Percentiles rank a stretch among this genome's conserved stretches.
Conservation (phyloP, 92 coral and sea anemone genomes). For the Parazoanthus atlanticus region DNA sequence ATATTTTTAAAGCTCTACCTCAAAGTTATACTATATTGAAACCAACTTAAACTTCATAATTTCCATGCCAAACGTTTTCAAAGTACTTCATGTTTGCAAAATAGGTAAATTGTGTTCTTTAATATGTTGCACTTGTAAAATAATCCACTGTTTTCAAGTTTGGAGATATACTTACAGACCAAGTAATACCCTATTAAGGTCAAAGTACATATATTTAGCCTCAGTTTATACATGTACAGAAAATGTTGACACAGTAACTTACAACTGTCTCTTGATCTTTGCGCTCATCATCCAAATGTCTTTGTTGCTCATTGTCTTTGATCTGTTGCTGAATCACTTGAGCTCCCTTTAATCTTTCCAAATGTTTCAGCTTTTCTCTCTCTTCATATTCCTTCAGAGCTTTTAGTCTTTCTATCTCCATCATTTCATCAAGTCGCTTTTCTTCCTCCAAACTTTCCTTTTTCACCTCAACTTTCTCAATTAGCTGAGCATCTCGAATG, state of each 20-base stretch:
- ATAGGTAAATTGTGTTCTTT: too few relatives aligned
- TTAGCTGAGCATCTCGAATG: constrained; percentile 98
- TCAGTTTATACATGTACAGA: not conserved
- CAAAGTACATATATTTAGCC: not conserved
- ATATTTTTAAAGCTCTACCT: too few relatives aligned
- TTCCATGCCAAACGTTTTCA: too few relatives aligned
- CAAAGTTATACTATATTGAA: too few relatives aligned
- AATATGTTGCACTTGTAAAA: too few relatives aligned
- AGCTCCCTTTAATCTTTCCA: constrained; percentile 91
- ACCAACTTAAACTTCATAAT: too few relatives aligned
- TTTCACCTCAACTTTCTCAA: constrained; percentile 95
- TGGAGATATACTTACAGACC: not conserved
- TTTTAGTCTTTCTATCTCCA: constrained; percentile 94
- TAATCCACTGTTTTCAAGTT: too few relatives aligned
- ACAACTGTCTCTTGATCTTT: constrained; percentile 98
- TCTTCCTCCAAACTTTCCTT: constrained; percentile 93
- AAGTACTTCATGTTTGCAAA: too few relatives aligned
- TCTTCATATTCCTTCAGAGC: constrained; percentile 92
- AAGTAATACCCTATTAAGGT: not conserved
- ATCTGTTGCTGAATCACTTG: constrained; percentile 89
- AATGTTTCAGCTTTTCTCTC: constrained; percentile 77
- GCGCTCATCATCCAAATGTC: constrained; percentile 88
- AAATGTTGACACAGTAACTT: not conserved
- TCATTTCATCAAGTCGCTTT: constrained; percentile 96
- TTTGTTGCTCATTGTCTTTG: constrained; percentile 75